phyloP scores from a whole-genome alignment of 2,888 invertebrate species.

The Elysia crispata region DNA sequence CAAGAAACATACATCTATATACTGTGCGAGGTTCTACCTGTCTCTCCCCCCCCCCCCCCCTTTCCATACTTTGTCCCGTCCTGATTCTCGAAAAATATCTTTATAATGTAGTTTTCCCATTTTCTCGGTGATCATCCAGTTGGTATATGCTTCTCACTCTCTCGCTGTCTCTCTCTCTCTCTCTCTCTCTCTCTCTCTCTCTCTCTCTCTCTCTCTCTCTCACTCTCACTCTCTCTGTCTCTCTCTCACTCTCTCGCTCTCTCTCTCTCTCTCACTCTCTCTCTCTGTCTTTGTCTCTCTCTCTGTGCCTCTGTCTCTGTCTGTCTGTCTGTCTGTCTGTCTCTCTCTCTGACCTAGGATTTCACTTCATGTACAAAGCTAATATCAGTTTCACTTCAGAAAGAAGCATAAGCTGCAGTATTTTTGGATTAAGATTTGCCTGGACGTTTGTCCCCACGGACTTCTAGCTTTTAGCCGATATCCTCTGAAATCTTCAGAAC shows the following conservation, averaged over 20 bases:
- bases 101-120: neutral
- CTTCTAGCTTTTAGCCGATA: too few species aligned
- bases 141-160: neutral
- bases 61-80: neutral
- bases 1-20: too few species aligned
- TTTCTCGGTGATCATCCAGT: too few species aligned
- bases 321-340: too few species aligned
- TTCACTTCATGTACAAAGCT: too few species aligned
- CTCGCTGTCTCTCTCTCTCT: constrained; percentile 40
- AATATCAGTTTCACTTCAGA: too few species aligned
- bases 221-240: constrained; percentile 23
- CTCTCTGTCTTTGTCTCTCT: neutral
- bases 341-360: too few species aligned
- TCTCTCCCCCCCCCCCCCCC: constrained; percentile 31
- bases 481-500: too few species aligned
- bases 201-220: constrained; percentile 34
- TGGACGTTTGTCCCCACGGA: too few species aligned
- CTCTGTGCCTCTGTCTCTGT: too few species aligned
- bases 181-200: constrained; percentile 36
- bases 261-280: constrained; percentile 34
- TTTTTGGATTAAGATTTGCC: too few species aligned
- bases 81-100: constrained; percentile 15
- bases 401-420: too few species aligned
- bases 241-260: constrained; percentile 40
- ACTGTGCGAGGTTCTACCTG: neutral